phyloP scores from a whole-genome alignment of 1,140 invertebrate genomes.

The Musca vetustissima region DNA sequence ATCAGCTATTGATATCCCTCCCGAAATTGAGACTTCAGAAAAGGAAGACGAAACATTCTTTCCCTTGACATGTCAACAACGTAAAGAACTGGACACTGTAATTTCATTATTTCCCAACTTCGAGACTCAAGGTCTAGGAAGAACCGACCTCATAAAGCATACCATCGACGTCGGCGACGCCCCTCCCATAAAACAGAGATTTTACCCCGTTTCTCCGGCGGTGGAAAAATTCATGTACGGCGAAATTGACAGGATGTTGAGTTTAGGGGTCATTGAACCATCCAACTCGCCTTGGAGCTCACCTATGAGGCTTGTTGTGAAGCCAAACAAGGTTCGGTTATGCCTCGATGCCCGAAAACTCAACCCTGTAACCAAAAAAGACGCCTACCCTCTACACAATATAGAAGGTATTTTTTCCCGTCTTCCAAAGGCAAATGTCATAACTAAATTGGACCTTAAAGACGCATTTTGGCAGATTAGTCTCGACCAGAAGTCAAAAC shows the following conservation, averaged over 20 bases:
- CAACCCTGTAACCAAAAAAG: neutral
- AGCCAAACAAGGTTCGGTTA: neutral
- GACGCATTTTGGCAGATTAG: slow-evolving; percentile 12
- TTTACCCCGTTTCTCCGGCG: neutral
- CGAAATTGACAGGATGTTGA: slow-evolving; percentile 5
- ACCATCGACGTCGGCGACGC: neutral
- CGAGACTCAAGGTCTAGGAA: slow-evolving; percentile 4
- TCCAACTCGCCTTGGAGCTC: slow-evolving; percentile 17
- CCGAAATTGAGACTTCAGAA: neutral
- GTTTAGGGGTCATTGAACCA: slow-evolving; percentile 15
- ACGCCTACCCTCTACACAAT: neutral
- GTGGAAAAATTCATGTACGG: slow-evolving; percentile 9
- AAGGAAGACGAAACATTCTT: neutral
- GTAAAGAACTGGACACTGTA: neutral
- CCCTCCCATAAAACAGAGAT: neutral
- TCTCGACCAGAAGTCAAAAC: neutral
- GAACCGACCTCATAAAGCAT: neutral
- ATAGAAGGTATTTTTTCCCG: neutral
- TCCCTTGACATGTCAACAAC: neutral
- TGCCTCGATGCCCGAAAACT: slow-evolving; percentile 4
- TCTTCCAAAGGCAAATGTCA: neutral
- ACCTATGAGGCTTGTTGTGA: slow-evolving; percentile 13
- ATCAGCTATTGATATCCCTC: neutral
- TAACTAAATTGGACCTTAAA: neutral
- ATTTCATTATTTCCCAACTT: neutral